Percentiles rank a stretch among this genome's conserved stretches.
phyloP scores from a whole-genome alignment of 2,113 vertebrate genomes.

The Tragelaphus buxtoni region DNA sequence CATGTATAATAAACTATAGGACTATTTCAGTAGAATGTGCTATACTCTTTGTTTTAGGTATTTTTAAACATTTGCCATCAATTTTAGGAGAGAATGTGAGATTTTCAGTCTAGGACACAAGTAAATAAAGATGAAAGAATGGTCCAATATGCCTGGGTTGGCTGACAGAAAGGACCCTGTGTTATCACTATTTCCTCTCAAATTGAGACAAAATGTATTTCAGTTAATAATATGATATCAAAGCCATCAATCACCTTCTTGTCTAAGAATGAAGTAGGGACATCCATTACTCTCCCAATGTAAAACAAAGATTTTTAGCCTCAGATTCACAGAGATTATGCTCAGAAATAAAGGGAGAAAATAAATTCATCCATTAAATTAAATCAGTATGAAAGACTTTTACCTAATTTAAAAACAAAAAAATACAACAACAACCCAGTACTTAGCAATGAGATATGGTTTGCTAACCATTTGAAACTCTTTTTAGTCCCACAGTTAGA shows the following conservation, averaged over 20 bases:
- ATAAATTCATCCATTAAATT: not conserved
- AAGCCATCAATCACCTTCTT: conserved; percentile 41
- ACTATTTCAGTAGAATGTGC: not conserved
- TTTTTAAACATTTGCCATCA: conserved; percentile 10
- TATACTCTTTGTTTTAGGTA: not conserved
- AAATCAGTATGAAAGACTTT: not conserved
- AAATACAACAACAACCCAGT: not conserved
- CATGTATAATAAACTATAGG: not conserved
- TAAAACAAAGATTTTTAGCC: conserved; percentile 14
- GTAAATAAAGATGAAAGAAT: not conserved
- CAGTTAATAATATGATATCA: conserved; percentile 44
- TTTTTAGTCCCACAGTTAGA: not conserved
- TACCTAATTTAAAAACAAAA: not conserved
- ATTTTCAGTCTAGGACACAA: not conserved
- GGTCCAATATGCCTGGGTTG: not conserved
- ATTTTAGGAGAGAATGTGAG: conserved; percentile 18
- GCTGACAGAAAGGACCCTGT: not conserved
- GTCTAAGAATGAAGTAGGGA: not conserved
- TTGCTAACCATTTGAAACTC: not conserved
- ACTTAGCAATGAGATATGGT: not conserved
- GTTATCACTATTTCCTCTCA: conserved; percentile 5
- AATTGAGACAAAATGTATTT: conserved; percentile 57
- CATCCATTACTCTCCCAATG: not conserved
- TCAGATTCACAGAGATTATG: not conserved
- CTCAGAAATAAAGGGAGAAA: conserved; percentile 3